These are phyloP conservation scores for Sipha maydis DNA, from an alignment of 2,888 invertebrate genomes.

Conservation along the genomic window DNA sequence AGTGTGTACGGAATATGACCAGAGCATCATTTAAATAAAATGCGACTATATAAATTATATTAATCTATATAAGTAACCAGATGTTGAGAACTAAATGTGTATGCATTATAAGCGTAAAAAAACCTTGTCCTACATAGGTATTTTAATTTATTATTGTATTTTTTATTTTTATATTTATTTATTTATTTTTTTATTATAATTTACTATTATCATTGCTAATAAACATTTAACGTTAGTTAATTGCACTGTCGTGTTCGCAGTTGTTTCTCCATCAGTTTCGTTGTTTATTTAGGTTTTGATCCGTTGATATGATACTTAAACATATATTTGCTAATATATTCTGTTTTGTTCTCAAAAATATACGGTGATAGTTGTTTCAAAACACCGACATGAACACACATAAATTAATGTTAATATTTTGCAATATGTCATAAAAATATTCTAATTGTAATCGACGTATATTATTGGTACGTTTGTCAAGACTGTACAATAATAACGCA, in stretches of 20 bases:
- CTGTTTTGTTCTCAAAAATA: neutral
- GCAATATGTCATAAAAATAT: too few relatives aligned
- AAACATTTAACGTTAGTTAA: conserved; percentile 19
- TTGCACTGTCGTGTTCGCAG: conserved; percentile 8
- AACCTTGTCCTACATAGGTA: conserved; percentile 36
- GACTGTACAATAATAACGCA: too few relatives aligned
- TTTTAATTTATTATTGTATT: conserved; percentile 48
- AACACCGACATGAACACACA: too few relatives aligned
- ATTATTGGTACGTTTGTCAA: too few relatives aligned
- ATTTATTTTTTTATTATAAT: conserved; percentile 13
- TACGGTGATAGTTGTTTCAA: too few relatives aligned
- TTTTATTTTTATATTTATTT: neutral
- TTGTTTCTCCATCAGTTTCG: neutral
- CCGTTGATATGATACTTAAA: neutral
- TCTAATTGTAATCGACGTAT: too few relatives aligned
- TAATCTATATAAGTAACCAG: neutral
- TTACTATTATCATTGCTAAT: conserved; percentile 8
- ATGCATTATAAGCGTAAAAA: conserved; percentile 8
- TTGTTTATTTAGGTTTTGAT: neutral
- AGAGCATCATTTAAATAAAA: conserved; percentile 38
- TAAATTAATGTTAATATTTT: too few relatives aligned
- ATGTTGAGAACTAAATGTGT: conserved; percentile 14
- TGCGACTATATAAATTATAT: neutral
- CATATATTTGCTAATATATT: neutral
- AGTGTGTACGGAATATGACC: neutral